Evolutionary conservation across 2,888 invertebrate genomes (phyloP).

Genomic region (Synergus laeviventris): DNA sequence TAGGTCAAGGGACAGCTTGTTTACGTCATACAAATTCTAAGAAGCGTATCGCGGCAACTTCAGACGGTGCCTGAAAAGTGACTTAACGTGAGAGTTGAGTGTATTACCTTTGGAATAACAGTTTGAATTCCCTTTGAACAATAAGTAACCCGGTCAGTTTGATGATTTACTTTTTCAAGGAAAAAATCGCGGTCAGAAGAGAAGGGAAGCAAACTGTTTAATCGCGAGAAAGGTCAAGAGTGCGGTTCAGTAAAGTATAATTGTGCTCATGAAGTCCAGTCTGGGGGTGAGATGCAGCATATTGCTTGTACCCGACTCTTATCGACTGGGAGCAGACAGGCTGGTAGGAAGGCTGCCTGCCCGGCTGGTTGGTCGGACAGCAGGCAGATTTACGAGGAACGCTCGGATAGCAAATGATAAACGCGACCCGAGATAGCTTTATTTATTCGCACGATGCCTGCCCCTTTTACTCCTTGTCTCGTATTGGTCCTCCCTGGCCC

Average conservation of each 20-base stretch:
- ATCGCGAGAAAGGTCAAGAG: neutral
- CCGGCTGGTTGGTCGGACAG: conserved; percentile 56
- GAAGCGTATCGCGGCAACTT: no score
- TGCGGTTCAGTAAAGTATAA: conserved; percentile 50
- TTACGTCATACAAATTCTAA: no score
- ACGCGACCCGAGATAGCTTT: conserved; percentile 80
- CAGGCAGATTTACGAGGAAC: conserved; percentile 78
- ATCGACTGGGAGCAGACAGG: conserved; percentile 70
- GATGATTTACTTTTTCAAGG: neutral
- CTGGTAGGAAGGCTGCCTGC: conserved; percentile 62
- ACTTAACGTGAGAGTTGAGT: no score
- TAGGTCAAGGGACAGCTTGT: no score
- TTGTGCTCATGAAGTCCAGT: conserved; percentile 58
- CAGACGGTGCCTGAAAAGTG: no score
- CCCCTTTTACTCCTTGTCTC: conserved; percentile 47
- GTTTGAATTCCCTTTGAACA: no score
- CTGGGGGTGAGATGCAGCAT: conserved; percentile 67
- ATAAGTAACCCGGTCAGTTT: neutral
- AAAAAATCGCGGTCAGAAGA: conserved; percentile 2
- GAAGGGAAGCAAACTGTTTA: neutral
- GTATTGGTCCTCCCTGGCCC: conserved; percentile 49
- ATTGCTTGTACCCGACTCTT: conserved; percentile 68
- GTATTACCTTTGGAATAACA: no score
- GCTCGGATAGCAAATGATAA: conserved; percentile 80
- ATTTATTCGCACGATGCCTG: conserved; percentile 80